Conservation (phyloP, 2,888 invertebrate species). For the Ptilodon capucinus region DNA sequence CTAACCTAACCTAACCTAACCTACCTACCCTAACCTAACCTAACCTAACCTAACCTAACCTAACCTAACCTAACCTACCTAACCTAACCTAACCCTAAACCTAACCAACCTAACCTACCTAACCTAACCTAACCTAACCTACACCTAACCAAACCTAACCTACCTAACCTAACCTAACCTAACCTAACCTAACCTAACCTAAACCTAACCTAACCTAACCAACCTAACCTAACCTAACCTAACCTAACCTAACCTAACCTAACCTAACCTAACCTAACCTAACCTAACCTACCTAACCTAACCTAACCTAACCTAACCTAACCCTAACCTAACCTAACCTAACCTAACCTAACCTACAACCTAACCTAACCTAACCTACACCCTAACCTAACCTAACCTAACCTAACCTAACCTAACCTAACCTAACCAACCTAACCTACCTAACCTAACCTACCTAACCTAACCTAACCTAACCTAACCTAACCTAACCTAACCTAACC, state of each 20-base stretch:
- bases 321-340: constrained; percentile 6
- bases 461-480: constrained; percentile 1
- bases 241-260: constrained; percentile 6
- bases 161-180: constrained; percentile 8
- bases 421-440: constrained; percentile 1
- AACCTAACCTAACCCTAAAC: constrained; percentile 23
- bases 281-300: constrained; percentile 6
- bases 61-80: constrained; percentile 25
- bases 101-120: constrained; percentile 14
- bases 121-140: constrained; percentile 14
- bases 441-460: not conserved
- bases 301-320: constrained; percentile 5
- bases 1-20: constrained; percentile 33
- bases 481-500: constrained; percentile 2
- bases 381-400: constrained; percentile 4
- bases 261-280: constrained; percentile 6
- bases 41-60: no score
- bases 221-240: constrained; percentile 6
- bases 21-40: constrained; percentile 20
- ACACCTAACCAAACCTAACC: constrained; percentile 26
- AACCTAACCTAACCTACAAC: constrained; percentile 3
- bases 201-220: constrained; percentile 1
- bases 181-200: constrained; percentile 3
- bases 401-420: not conserved
- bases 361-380: constrained; percentile 3